Conservation (phyloP, 2,797 vertebrate species). For the Ambastaia sidthimunki region DNA sequence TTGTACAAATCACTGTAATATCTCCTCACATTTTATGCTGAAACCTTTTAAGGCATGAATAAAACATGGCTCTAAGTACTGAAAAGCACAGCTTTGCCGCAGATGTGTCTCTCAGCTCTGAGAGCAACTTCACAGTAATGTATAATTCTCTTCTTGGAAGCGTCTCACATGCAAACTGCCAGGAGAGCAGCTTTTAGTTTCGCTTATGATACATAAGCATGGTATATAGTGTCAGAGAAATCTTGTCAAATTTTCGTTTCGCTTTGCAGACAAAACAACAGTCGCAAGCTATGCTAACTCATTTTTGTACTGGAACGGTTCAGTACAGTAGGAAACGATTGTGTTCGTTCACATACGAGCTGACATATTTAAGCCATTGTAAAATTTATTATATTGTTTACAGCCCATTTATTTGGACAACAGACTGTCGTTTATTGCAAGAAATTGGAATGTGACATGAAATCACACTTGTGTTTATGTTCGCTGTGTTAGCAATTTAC, state of each 20-base stretch:
- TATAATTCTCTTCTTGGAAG: constrained; percentile 44
- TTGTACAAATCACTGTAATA: constrained; percentile 51
- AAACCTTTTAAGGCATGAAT: constrained; percentile 61
- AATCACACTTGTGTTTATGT: too few species aligned
- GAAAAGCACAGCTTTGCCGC: constrained; percentile 45
- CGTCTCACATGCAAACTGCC: constrained; percentile 36
- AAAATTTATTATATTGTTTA: background rate
- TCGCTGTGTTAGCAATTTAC: too few species aligned
- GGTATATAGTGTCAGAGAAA: constrained; percentile 13
- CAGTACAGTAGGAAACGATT: background rate
- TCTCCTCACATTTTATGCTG: constrained; percentile 32
- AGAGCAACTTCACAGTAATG: constrained; percentile 31
- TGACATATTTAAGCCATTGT: background rate
- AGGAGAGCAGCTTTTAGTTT: constrained; percentile 26
- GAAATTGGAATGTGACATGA: too few species aligned
- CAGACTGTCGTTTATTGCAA: too few species aligned
- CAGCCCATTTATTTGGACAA: too few species aligned
- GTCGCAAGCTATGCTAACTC: background rate
- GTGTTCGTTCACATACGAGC: background rate
- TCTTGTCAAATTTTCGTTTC: background rate
- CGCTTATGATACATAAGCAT: constrained; percentile 2
- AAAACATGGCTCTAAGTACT: constrained; percentile 55
- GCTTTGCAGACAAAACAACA: background rate
- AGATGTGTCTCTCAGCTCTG: constrained; percentile 39
- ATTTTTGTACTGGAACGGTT: background rate